Base-by-base conservation (phyloP, 2,888 invertebrate genomes). In the Meandrusa payeni region DNA sequence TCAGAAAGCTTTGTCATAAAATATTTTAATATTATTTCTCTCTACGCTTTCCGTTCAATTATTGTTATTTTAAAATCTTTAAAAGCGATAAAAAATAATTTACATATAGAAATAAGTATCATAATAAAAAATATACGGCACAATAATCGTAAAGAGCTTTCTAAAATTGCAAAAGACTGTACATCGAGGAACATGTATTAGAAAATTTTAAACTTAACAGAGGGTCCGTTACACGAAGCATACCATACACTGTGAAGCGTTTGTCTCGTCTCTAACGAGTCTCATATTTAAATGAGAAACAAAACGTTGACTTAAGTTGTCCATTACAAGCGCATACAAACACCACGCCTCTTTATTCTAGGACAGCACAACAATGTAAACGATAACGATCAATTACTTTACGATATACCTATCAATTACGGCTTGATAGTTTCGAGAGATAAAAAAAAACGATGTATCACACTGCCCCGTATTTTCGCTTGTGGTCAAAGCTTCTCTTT, bases 171-270 rank as follows among this genome's bases (percentile, higher is more conserved):
- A 31, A 44, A 37, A 22, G 27, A 38, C 40, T 20, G 36, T 29
- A 19, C 2, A 24, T 13, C 24, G 26, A 17, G 26, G 13, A 9
- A 11, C 33, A 39, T 28, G 33, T 31, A 24, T 31, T 28, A 41
- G 36, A 19, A 26, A 42, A 19, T 29, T 36, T 44, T 44, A 46
- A 37, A 38, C 61, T 67, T 57, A 73, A 71, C 70, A 73, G 73
- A 75, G 64, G 68, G 61, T 57, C 81, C 80, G 77, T 78, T 83
- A 80, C 64, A 65, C 61, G 68, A 59, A 61, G 62, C 61, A 63
- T 57, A 59, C 53, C 56, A 52, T 51, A 48, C 53, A 53, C 15
- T 10, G 33, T 23, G n/a, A 23, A 17, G 47, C 52, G 59, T 55
- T 53, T 57, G 57, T 57, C 61, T 52, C 61, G 57, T 59, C 54